A percentile compares a stretch with the other conserved stretches of the same genome.
Conservation (phyloP, 2,888 invertebrate species). For the Sesia bembeciformis region DNA sequence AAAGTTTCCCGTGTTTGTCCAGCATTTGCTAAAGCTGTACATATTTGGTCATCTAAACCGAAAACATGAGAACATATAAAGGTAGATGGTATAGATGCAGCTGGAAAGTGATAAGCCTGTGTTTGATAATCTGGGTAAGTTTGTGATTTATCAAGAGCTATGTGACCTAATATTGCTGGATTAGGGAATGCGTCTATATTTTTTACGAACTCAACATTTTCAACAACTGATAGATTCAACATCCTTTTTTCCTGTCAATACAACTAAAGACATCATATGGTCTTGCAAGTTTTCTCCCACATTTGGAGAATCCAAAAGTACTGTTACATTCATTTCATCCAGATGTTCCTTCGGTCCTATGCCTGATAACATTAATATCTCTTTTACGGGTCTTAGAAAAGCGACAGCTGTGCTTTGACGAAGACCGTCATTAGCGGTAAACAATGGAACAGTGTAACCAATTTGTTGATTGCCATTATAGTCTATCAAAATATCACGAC, state of each 20-base stretch:
- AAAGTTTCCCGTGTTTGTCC: conserved; percentile 14
- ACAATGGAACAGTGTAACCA: conserved; percentile 1
- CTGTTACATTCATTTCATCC: conserved; percentile 1
- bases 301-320: conserved; percentile 4
- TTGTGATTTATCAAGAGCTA: conserved; percentile 29
- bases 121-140: conserved; percentile 37
- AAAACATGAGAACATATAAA: conserved; percentile 23
- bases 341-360: conserved; percentile 6
- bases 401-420: conserved; percentile 6
- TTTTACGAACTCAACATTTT: conserved; percentile 19
- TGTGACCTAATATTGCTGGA: conserved; percentile 29
- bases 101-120: conserved; percentile 18
- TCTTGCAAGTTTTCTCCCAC: conserved; percentile 35
- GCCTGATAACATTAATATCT: conserved; percentile 8
- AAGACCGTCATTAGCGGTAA: conserved; percentile 1
- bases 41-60: conserved; percentile 20
- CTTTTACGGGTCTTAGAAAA: conserved; percentile 2
- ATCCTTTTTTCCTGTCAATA: conserved; percentile 18
- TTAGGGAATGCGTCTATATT: conserved; percentile 25
- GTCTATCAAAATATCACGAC: background rate
- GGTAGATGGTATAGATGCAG: conserved; percentile 17
- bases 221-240: conserved; percentile 9
- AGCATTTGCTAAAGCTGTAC: conserved; percentile 18
- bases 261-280: conserved; percentile 26
- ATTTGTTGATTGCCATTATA: conserved; percentile 5